Percentiles rank a stretch among this genome's conserved stretches.
These are phyloP conservation scores for Aurelia coerulea DNA, from an alignment of 30 jellyfish, hydroid and myxozoan species.

Conservation along the genomic window DNA sequence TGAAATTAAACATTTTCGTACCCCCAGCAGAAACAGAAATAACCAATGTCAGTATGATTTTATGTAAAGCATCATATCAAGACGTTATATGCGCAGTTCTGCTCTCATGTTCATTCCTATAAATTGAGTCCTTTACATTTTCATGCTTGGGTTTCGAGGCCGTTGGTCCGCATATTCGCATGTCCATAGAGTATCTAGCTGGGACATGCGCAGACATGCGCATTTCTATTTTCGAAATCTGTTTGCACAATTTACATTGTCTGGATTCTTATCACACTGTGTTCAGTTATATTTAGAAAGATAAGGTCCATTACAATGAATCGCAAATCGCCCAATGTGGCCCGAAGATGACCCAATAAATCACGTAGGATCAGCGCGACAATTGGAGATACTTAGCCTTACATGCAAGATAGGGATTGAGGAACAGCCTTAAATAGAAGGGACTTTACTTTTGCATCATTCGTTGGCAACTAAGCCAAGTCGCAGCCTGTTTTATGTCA, in stretches of 20 bases:
- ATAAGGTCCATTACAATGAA: constrained; percentile 39
- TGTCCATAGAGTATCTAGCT: neutral
- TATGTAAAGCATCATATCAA: no score
- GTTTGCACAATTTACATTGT: constrained; percentile 43
- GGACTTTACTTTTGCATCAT: constrained; percentile 1
- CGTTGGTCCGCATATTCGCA: no score
- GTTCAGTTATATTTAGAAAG: constrained; percentile 49
- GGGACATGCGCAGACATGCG: constrained; percentile 3
- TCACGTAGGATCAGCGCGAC: constrained; percentile 52
- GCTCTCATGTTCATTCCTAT: no score
- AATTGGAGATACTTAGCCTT: constrained; percentile 3
- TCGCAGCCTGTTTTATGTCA: constrained; percentile 29
- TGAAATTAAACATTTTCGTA: no score
- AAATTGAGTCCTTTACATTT: no score
- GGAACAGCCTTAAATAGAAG: neutral
- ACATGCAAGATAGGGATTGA: constrained; percentile 2
- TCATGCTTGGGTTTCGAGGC: no score
- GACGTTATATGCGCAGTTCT: no score
- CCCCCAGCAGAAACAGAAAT: no score
- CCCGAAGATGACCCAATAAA: constrained; percentile 69
- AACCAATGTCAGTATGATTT: no score
- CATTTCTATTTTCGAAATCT: constrained; percentile 5
- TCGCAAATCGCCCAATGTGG: constrained; percentile 68
- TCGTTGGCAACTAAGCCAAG: neutral
- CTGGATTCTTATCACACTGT: constrained; percentile 65